Base-by-base conservation (phyloP, 2,888 invertebrate genomes). In the Malacosoma neustria region DNA sequence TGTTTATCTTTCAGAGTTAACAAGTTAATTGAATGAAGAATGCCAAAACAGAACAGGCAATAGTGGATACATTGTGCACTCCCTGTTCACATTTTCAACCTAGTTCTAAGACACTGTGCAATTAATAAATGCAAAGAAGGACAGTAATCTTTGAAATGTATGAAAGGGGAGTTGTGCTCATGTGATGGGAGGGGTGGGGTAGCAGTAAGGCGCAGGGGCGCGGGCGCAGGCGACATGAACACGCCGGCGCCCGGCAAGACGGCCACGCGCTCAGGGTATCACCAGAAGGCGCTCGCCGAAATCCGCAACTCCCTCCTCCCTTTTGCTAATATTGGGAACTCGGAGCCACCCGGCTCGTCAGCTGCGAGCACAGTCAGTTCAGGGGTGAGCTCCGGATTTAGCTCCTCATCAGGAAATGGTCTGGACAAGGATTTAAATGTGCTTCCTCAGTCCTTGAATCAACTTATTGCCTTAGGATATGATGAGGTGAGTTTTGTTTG, bases 281-380 rank as follows among this genome's bases (percentile, higher is more conserved):
- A 92, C 82, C 93, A 93, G 80, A 93, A 94, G 87, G 94, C 94
- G 69, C 89, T 95, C 77, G 93, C 93, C 80, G 92, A 94, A 81
- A 95, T 94, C 64, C 89, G 94, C 56, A 93, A 93, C 74, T 93
- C 94, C 42, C 77, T 94, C 57, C 87, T 92, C 58, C 94, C 94
- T 37, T 94, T 93, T 72, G 93, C 93, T 37, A 93, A 93, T 63
- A 90, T 84, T 52, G 82, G 85, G 40, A 84, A 63, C 46, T 79
- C 86, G 3, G 89, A 90, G 54, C 90, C 91, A 34, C 89, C 89
- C 30, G 90, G 91, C 50, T 92, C 92, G 1, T 92, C 92, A 51
- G 92, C 92, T 29, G 92, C 92, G 37, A 92, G 92, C 73, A 92
- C 92, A 36, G 92, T 92, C 56, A 86, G 85, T 46, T 86, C 86